Base-by-base conservation (phyloP, 2,113 vertebrate genomes). In the Marmota flaviventris region DNA sequence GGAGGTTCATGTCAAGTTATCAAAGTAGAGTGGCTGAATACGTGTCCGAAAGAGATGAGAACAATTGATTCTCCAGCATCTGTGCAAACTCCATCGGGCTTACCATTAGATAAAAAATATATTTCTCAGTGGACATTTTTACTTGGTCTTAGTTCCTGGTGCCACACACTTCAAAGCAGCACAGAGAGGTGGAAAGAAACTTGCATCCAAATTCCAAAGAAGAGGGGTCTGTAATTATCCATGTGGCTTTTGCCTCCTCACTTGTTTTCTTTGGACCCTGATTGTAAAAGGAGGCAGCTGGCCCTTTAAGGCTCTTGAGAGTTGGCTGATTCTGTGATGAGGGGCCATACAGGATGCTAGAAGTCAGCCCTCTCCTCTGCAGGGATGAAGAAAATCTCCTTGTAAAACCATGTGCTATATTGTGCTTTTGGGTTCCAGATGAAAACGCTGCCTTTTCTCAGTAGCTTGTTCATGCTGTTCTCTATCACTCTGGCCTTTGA, bases 341-440 rank as follows among this genome's bases (percentile, higher is more conserved):
- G 5, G 51, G 39, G n/a, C 58, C 58, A 56, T 18, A n/a, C 0
- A 29, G 81, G 72, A 61, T 65, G 67, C 78, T 82, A 20, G 78
- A 82, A 63, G 53, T 61, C 87, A 82, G 86, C 13, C 24, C 16
- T 85, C 27, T 93, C 27, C 92, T 96, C 90, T 0, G 0, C 53
- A 39, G 89, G 83, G n/a, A 69, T 72, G 37, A 89, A 93, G 96
- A 58, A 93, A 91, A 96, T 85, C 67, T 91, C 93, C 96, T 96
- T 95, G 94, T 94, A 82, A 89, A 81, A 75, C 61, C 12, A 32
- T 90, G 39, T 25, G 92, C 76, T 89, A 32, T 67, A 48, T 77
- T 96, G 90, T 89, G 85, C 94, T 96, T 97, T 97, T 32, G 96
- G 85, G 73, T 96, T 97, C 95, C 96, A 79, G 94, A 92, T 95